Base-by-base conservation (phyloP, 2,888 invertebrate genomes). In the Branchellion lobata region DNA sequence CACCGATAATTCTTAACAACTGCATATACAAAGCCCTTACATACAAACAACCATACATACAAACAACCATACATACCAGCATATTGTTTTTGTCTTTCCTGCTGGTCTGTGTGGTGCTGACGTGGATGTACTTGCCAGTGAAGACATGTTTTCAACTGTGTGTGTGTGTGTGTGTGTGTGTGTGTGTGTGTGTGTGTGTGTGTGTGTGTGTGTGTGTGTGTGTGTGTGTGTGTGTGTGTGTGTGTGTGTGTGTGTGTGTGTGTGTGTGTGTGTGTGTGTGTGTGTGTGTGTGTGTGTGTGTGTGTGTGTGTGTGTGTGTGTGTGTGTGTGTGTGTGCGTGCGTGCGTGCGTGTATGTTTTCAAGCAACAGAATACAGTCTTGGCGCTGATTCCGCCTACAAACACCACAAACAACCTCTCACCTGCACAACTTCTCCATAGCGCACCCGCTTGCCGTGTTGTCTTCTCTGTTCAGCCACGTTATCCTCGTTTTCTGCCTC, bases 351-450 rank as follows among this genome's bases (percentile, higher is more conserved):
- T n/a, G n/a, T n/a, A n/a, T n/a, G n/a, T n/a, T n/a, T n/a, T n/a
- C n/a, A n/a, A n/a, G n/a, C n/a, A n/a, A n/a, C n/a, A n/a, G n/a
- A n/a, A n/a, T n/a, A n/a, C n/a, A n/a, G n/a, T n/a, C n/a, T n/a
- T n/a, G n/a, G n/a, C n/a, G n/a, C n/a, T n/a, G n/a, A n/a, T n/a
- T n/a, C n/a, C n/a, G n/a, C n/a, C n/a, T n/a, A n/a, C n/a, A n/a
- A n/a, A n/a, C n/a, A n/a, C n/a, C n/a, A n/a, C n/a, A n/a, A n/a
- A n/a, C n/a, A n/a, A n/a, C n/a, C n/a, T n/a, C 81, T 1, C 82
- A 87, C 87, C 86, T 87, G 87, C n/a, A 88, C 85, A 34, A 86
- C 84, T 80, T 87, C 87, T n/a, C 88, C 87, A 82, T 88, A 88
- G 47, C 86, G 83, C 2, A 88, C 86, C 31, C 86, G 82, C 82